Conservation (phyloP, 2,888 invertebrate species). For the Dorcus parallelipipedus region DNA sequence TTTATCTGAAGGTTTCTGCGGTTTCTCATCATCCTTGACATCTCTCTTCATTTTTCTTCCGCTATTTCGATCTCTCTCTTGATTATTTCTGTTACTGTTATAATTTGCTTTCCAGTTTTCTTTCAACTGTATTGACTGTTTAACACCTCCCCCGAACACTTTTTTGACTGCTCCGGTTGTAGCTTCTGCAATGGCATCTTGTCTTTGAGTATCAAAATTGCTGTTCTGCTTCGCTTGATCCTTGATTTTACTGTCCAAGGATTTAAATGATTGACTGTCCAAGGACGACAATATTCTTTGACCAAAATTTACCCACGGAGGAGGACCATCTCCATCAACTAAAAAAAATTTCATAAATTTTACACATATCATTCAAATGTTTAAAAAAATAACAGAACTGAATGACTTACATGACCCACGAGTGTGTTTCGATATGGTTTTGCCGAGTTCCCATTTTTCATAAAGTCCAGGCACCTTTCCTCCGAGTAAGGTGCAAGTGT, state of each 20-base stretch:
- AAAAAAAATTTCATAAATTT: conserved; percentile 30
- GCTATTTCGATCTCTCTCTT: conserved; percentile 43
- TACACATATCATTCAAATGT: no score
- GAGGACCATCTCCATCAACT: conserved; percentile 75
- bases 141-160: conserved; percentile 55
- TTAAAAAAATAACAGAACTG: not conserved
- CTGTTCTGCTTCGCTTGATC: conserved; percentile 66
- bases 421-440: conserved; percentile 35
- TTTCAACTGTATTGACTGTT: conserved; percentile 36
- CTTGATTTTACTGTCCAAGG: conserved; percentile 59
- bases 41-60: conserved; percentile 21
- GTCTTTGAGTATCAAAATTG: conserved; percentile 86
- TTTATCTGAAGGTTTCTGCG: conserved; percentile 73
- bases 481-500: conserved; percentile 71
- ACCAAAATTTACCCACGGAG: conserved; percentile 91
- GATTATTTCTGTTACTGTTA: conserved; percentile 10
- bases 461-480: conserved; percentile 78
- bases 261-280: conserved; percentile 56
- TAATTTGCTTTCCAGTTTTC: conserved; percentile 8
- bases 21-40: conserved; percentile 47
- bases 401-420: conserved; percentile 26
- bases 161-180: conserved; percentile 61
- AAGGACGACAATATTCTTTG: conserved; percentile 62
- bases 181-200: conserved; percentile 87
- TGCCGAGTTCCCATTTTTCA: conserved; percentile 82